Percentiles rank a stretch among this genome's conserved stretches.
These are phyloP conservation scores for Chaenodraco wilsoni DNA, from an alignment of 2,797 vertebrate genomes.

Conservation along the genomic window DNA sequence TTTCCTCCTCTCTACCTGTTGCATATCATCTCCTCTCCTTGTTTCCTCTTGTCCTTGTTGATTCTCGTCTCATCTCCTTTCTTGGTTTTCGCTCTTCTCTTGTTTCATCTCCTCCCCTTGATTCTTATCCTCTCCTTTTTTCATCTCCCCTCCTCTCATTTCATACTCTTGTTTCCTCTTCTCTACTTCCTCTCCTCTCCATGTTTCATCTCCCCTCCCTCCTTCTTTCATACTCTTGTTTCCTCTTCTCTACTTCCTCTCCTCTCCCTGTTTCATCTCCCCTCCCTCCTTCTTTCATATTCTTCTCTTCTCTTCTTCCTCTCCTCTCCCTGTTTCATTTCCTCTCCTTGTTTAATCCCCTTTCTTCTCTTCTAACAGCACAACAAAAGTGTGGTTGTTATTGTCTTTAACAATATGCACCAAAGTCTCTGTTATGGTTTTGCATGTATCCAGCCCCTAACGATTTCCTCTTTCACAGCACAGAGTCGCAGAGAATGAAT, in stretches of 20 bases:
- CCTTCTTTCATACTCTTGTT: too few species aligned
- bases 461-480: constrained; percentile 36
- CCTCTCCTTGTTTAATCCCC: background rate
- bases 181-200: background rate
- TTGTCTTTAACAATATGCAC: constrained; percentile 14
- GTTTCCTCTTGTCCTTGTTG: background rate
- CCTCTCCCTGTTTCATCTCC: background rate
- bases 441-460: constrained; percentile 46
- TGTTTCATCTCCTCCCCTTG: background rate
- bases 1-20: background rate
- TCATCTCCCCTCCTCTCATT: background rate
- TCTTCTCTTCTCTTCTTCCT: background rate
- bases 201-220: too few species aligned
- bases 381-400: background rate
- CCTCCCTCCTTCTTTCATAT: background rate
- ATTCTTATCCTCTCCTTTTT: background rate
- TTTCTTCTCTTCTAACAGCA: background rate
- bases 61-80: background rate
- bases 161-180: background rate
- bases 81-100: background rate
- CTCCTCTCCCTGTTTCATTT: background rate
- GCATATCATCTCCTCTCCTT: too few species aligned
- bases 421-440: background rate
- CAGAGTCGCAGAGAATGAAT: constrained; percentile 25
- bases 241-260: too few species aligned